Conservation (phyloP, 2,797 vertebrate genomes). For the Eulemur rubriventer region DNA sequence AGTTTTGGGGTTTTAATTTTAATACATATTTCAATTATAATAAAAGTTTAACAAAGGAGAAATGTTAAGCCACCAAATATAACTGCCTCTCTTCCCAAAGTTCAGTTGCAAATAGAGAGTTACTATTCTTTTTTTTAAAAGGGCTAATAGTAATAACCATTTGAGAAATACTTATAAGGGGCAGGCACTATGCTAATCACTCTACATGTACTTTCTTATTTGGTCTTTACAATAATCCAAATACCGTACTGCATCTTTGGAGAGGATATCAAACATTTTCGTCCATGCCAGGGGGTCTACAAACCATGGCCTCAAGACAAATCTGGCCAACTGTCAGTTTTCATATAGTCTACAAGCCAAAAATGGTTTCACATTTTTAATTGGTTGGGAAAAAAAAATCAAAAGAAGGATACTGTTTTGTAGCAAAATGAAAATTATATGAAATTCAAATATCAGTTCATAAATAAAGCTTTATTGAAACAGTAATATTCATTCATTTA, state of each 20-base stretch:
- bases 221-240: not conserved
- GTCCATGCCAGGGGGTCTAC: not conserved
- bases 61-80: slow-evolving; percentile 3
- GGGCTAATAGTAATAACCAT: not conserved
- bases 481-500: not conserved
- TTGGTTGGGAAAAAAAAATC: not conserved
- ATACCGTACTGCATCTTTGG: not conserved
- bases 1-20: slow-evolving; percentile 7
- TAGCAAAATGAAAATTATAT: not conserved
- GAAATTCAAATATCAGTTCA: slow-evolving; percentile 18
- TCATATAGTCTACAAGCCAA: not conserved
- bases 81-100: not conserved
- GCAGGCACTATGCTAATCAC: not conserved
- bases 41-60: slow-evolving; percentile 6
- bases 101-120: not conserved
- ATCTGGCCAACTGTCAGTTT: not conserved
- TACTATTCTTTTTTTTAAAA: not conserved
- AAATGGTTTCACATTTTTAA: slow-evolving; percentile 33
- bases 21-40: slow-evolving; percentile 15
- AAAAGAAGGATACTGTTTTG: slow-evolving; percentile 8
- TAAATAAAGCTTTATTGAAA: slow-evolving; percentile 4
- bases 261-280: not conserved
- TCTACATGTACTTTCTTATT: not conserved
- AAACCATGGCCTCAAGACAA: not conserved
- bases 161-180: not conserved